phyloP scores from a whole-genome alignment of 2,113 vertebrate species.

The Spheniscus mendiculus region DNA sequence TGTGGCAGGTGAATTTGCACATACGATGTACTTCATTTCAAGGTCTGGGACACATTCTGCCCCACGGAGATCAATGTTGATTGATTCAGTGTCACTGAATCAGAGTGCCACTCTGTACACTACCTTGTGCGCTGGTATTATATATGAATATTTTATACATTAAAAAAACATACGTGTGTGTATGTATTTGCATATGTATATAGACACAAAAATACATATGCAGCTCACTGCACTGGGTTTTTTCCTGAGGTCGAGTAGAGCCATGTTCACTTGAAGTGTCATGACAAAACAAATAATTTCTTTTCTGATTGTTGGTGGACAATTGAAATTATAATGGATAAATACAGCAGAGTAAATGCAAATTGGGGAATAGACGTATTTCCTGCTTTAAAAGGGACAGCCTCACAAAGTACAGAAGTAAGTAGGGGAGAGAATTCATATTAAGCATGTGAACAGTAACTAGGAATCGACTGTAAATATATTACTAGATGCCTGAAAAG shows the following conservation, averaged over 20 bases:
- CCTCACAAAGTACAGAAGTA: neutral
- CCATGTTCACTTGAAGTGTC: neutral
- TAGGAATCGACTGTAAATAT: neutral
- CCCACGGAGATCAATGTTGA: neutral
- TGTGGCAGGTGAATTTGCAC: neutral
- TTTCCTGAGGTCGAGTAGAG: neutral
- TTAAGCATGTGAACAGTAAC: neutral
- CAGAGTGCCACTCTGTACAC: neutral
- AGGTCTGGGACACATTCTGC: neutral
- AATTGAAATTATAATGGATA: neutral
- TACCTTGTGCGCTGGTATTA: neutral
- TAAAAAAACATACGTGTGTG: neutral
- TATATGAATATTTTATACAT: neutral
- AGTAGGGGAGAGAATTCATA: neutral
- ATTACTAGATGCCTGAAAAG: neutral
- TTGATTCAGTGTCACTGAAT: rapidly evolving
- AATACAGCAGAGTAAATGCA: neutral
- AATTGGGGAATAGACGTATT: rapidly evolving
- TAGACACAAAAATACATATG: neutral
- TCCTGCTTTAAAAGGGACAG: neutral
- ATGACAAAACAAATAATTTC: neutral
- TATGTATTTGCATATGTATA: neutral
- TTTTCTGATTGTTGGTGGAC: neutral
- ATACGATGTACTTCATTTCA: neutral
- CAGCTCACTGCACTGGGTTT: neutral